Conservation (phyloP, 2,113 vertebrate species). For the Pelvicachromis taeniatus region DNA sequence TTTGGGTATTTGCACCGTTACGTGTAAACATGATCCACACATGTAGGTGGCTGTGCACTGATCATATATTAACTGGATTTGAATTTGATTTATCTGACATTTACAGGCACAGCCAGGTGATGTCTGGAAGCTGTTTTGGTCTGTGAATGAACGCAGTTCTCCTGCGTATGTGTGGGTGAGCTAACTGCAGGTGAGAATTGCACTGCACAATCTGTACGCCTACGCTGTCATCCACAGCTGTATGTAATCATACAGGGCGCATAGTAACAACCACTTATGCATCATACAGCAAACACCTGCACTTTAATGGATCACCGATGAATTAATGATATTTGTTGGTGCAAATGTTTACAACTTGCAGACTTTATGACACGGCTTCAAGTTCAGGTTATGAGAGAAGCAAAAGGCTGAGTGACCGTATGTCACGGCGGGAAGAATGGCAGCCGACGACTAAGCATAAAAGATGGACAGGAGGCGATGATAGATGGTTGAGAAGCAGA, state of each 20-base stretch:
- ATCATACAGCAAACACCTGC: not conserved
- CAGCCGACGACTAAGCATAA: slow-evolving; percentile 1
- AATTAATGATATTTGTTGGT: not conserved
- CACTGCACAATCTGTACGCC: slow-evolving; percentile 24
- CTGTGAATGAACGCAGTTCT: not conserved
- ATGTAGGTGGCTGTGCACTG: not conserved
- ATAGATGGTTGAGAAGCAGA: slow-evolving; percentile 10
- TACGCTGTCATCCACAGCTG: slow-evolving; percentile 28
- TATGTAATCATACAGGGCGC: not conserved
- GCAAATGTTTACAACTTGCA: not conserved
- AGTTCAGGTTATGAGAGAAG: not conserved
- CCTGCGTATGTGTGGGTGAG: slow-evolving; percentile 23
- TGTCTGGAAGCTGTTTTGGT: not conserved
- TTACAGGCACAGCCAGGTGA: not conserved
- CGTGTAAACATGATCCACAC: not conserved
- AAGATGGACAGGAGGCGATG: slow-evolving; percentile 12
- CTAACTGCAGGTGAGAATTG: slow-evolving; percentile 37
- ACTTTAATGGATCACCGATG: not conserved
- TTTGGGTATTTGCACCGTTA: not conserved
- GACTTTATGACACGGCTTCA: not conserved
- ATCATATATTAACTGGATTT: not conserved
- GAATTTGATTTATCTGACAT: not conserved
- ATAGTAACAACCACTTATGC: not conserved
- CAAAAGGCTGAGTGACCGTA: not conserved
- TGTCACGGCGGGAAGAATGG: not conserved